Evolutionary conservation across 2,113 vertebrate genomes (phyloP).

Genomic region (Gallinago paraguaiae): DNA sequence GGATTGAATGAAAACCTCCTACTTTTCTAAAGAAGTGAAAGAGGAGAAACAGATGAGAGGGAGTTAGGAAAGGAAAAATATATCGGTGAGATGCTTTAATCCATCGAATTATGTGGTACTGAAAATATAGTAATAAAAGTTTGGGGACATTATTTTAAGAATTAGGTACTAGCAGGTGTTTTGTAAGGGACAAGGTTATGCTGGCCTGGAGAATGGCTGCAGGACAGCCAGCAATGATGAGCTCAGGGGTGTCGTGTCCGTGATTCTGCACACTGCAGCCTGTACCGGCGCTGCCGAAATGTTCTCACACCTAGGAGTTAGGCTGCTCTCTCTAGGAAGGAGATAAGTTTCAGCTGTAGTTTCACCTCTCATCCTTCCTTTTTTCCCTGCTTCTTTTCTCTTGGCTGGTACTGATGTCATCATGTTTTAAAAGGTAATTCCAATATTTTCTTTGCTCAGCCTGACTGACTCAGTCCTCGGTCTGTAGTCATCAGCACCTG

Average conservation of each 20-base stretch:
- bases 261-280: not conserved
- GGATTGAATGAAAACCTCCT: not conserved
- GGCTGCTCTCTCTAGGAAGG: not conserved
- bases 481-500: not conserved
- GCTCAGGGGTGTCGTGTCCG: not conserved
- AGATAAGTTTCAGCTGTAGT: not conserved
- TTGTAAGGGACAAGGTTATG: not conserved
- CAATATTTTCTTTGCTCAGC: constrained; percentile 26
- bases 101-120: not conserved
- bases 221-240: not conserved
- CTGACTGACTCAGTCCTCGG: not conserved
- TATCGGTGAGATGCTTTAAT: not conserved
- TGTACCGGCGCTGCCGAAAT: rapidly evolving
- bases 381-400: not conserved
- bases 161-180: not conserved
- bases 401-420: not conserved
- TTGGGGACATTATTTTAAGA: not conserved
- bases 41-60: not conserved
- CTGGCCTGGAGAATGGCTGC: not conserved
- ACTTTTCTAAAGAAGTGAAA: not conserved
- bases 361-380: not conserved
- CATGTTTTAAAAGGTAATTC: not conserved
- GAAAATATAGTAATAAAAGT: not conserved
- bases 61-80: not conserved
- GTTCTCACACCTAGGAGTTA: not conserved